phyloP scores from a whole-genome alignment of 2,797 vertebrate species.

The Clarias platycephalus region DNA sequence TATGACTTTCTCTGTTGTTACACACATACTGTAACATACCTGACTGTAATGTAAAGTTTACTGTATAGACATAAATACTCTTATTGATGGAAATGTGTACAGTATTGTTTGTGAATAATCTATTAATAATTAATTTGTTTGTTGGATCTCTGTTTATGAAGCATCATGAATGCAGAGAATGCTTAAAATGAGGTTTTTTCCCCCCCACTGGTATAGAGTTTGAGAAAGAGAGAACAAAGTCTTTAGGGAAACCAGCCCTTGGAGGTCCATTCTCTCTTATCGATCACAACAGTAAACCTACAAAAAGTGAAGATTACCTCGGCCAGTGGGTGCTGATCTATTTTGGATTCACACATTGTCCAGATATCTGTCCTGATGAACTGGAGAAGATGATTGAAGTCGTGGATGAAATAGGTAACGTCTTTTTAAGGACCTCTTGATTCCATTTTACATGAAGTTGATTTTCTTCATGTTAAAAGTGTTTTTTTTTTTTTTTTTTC shows the following conservation, averaged over 20 bases:
- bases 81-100: not conserved
- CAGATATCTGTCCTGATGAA: constrained; percentile 95
- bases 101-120: not conserved
- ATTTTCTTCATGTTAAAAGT: not conserved
- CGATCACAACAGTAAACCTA: constrained; percentile 81
- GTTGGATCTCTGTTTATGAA: not conserved
- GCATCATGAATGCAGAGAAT: not conserved
- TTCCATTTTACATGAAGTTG: not conserved
- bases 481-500: not conserved
- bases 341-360: constrained; percentile 97
- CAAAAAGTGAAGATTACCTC: constrained; percentile 82
- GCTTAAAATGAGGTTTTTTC: not conserved
- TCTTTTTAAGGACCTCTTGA: not conserved
- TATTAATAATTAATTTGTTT: not conserved
- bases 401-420: constrained; percentile 89
- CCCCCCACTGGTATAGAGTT: constrained; percentile 69
- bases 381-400: constrained; percentile 94
- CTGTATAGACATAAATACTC: not conserved
- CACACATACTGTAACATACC: not conserved
- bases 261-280: constrained; percentile 90
- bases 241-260: constrained; percentile 84
- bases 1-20: not conserved
- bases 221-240: constrained; percentile 81
- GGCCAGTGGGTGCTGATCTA: constrained; percentile 93
- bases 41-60: not conserved